Evolutionary conservation across 2,888 invertebrate genomes (phyloP), one percentile per base, ranked within the genome.

Genomic region (Nomada lathburiana): DNA sequence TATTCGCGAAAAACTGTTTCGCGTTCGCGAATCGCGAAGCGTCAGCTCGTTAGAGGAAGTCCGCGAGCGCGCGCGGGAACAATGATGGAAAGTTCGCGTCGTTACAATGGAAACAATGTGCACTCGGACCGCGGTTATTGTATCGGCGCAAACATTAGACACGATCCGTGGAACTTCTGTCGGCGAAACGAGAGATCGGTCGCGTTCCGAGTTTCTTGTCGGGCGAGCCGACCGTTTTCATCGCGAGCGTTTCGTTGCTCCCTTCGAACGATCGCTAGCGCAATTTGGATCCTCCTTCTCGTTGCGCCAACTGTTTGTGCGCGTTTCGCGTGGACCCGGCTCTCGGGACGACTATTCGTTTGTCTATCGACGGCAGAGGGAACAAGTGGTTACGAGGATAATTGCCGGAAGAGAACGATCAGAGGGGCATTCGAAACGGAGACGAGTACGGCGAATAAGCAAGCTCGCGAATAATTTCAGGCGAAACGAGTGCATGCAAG

Each of bases 361-460:
- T 18, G 47, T 62, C 42, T 72, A 62, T 47, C 20, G 42, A n/a
- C 50, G 59, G 18, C 23, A 4, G 10, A 16, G 11, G 26, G 68
- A 52, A 57, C 71, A 52, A 76, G 76, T 68, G 71, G 59, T 20
- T 20, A 53, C n/a, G 29, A 44, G 68, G 47, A 64, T 80, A 81
- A 82, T 82, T 81, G 81, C 67, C 57, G 82, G 81, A 82, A 82
- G 81, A 63, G 76, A 59, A 53, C 64, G 81, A 82, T 82, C 81
- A 81, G 47, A 75, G 75, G 57, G 63, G 63, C 72, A 76, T 76
- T 72, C 52, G 59, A 67, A 70, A 80, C 70, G 53, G 70, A 42
- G 68, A 62, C 18, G 80, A 36, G 53, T 36, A 53, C 53, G 55
- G 23, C 23, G 59, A 64, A 36, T 36, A 7, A 36, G 36, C 7